Evolutionary conservation across 2,797 vertebrate species (phyloP).

Genomic region (Acanthiza pusilla): DNA sequence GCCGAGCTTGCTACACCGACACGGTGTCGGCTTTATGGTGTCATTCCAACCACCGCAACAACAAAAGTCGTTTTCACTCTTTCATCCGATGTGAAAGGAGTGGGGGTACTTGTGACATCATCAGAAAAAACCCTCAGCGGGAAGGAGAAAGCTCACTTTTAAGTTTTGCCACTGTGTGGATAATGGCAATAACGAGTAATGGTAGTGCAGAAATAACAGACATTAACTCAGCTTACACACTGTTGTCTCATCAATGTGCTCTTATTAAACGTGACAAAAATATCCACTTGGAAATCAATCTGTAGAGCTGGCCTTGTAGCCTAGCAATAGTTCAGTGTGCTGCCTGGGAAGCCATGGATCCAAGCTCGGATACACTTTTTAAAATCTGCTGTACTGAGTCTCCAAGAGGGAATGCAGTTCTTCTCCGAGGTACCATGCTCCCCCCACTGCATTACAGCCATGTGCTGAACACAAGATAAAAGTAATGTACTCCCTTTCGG

Average conservation of each 20-base stretch:
- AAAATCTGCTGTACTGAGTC: not conserved
- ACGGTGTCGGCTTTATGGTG: not conserved
- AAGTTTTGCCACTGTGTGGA: not conserved
- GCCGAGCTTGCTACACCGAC: not conserved
- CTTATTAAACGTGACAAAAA: constrained; percentile 10
- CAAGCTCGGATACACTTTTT: not conserved
- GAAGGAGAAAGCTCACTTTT: not conserved
- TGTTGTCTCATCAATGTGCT: not conserved
- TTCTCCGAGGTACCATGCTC: not conserved
- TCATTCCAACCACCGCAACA: not conserved
- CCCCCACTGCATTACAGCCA: not conserved
- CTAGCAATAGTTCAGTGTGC: not conserved
- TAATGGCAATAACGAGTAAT: not conserved
- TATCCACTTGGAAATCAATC: not conserved
- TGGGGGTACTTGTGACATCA: not conserved
- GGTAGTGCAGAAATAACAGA: not conserved
- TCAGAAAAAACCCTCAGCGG: not conserved
- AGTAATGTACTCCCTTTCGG: rapidly evolving
- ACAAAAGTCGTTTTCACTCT: not conserved
- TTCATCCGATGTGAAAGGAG: not conserved
- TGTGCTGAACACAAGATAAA: not conserved
- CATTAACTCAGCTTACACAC: not conserved
- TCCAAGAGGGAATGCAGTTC: not conserved
- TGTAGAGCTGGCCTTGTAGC: not conserved
- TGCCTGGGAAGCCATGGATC: not conserved